These are phyloP conservation scores for Cryptotermes secundus DNA, from an alignment of 1,140 invertebrate genomes.

Conservation along the genomic window DNA sequence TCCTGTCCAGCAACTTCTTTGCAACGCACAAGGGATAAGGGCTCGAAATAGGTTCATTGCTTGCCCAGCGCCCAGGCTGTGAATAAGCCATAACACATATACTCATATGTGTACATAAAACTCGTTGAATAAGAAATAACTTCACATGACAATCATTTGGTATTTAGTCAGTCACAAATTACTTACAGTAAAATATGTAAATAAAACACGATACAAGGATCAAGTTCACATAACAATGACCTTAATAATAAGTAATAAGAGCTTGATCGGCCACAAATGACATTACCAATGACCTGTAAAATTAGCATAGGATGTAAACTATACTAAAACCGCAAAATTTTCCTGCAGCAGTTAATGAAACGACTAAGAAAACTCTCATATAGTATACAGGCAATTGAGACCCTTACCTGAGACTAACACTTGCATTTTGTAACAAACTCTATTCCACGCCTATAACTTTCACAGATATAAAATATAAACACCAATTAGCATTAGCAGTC, in stretches of 20 bases:
- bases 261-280: background rate
- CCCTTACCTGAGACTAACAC: conserved; percentile 29
- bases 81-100: conserved; percentile 21
- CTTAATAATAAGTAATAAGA: background rate
- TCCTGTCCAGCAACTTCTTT: conserved; percentile 56
- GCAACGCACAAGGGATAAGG: conserved; percentile 59
- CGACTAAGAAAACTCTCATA: background rate
- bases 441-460: conserved; percentile 1
- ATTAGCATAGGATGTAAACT: background rate
- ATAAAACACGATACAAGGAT: background rate
- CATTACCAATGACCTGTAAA: conserved; percentile 26
- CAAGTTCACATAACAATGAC: background rate
- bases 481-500: conserved; percentile 30
- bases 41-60: conserved; percentile 61
- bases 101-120: background rate
- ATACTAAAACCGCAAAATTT: background rate
- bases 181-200: background rate
- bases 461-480: conserved; percentile 29
- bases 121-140: background rate
- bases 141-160: too few species aligned
- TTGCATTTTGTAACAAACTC: conserved; percentile 29
- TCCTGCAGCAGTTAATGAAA: background rate
- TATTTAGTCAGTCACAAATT: too few species aligned
- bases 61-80: conserved; percentile 58
- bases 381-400: background rate